These are phyloP conservation scores for Adelosebastes latens DNA, from an alignment of 2,797 vertebrate genomes.

Conservation along the genomic window DNA sequence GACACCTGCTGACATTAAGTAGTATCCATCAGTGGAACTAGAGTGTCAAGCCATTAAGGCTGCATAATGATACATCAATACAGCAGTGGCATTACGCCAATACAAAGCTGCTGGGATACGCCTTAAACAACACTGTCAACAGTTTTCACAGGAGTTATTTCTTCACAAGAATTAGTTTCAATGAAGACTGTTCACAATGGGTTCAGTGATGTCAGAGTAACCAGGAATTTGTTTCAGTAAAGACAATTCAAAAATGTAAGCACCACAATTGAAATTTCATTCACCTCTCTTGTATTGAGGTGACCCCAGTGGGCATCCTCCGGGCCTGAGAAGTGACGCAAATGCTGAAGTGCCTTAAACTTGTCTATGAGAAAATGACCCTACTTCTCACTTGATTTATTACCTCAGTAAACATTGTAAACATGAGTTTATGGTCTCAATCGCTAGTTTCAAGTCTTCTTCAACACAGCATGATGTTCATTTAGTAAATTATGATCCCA, in stretches of 20 bases:
- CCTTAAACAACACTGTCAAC: background rate
- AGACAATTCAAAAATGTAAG: background rate
- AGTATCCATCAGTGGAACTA: background rate
- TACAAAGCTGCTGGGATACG: background rate
- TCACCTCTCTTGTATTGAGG: background rate
- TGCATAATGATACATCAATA: conserved; percentile 19
- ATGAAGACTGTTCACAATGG: background rate
- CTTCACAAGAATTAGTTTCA: background rate
- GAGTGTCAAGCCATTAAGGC: background rate
- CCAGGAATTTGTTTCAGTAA: background rate
- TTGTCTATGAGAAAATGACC: too few species aligned
- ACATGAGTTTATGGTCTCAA: too few species aligned
- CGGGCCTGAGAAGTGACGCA: too few species aligned
- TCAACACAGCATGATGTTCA: too few species aligned
- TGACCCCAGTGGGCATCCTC: too few species aligned
- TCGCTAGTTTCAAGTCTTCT: too few species aligned
- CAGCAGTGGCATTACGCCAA: conserved; percentile 1
- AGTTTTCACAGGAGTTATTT: background rate
- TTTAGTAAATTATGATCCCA: too few species aligned
- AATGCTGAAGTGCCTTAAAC: too few species aligned
- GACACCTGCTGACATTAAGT: conserved; percentile 24
- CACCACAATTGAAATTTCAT: background rate
- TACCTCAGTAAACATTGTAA: too few species aligned
- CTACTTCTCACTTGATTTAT: too few species aligned
- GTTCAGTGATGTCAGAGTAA: background rate